phyloP scores from a whole-genome alignment of 2,797 vertebrate species.

The Furcifer pardalis region DNA sequence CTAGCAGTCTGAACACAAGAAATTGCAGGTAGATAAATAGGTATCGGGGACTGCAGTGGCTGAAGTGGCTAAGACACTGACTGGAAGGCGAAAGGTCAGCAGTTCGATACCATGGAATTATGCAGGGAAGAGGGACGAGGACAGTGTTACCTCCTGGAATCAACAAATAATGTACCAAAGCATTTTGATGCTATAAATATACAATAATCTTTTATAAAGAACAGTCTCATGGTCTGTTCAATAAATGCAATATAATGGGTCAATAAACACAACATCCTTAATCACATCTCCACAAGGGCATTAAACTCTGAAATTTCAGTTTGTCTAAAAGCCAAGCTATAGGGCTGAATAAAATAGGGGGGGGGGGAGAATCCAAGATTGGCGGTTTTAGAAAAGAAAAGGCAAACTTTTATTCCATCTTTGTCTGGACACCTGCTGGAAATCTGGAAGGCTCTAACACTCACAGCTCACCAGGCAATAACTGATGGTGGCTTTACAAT shows the following conservation, averaged over 20 bases:
- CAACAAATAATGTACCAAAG: neutral
- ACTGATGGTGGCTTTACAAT: constrained; percentile 28
- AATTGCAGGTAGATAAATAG: too few species aligned
- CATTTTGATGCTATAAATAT: neutral
- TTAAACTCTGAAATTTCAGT: neutral
- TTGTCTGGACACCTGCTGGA: rapidly evolving
- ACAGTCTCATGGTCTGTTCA: neutral
- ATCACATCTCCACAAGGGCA: neutral
- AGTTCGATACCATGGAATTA: too few species aligned
- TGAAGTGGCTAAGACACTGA: too few species aligned
- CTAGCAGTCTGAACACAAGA: too few species aligned
- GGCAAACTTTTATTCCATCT: neutral
- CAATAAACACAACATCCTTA: neutral
- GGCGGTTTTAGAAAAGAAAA: rapidly evolving
- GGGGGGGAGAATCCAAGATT: neutral
- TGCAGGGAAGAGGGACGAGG: neutral
- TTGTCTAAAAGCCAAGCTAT: neutral
- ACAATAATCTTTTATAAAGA: neutral
- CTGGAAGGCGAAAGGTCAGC: too few species aligned
- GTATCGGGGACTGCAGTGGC: too few species aligned
- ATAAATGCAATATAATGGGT: neutral
- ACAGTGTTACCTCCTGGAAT: neutral
- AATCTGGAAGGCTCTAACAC: constrained; percentile 8
- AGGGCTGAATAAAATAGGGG: neutral
- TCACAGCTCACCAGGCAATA: constrained; percentile 15